Evolutionary conservation across 2,888 invertebrate genomes (phyloP), one percentile per base, ranked within the genome.

Genomic region (Hyposoter didymator): DNA sequence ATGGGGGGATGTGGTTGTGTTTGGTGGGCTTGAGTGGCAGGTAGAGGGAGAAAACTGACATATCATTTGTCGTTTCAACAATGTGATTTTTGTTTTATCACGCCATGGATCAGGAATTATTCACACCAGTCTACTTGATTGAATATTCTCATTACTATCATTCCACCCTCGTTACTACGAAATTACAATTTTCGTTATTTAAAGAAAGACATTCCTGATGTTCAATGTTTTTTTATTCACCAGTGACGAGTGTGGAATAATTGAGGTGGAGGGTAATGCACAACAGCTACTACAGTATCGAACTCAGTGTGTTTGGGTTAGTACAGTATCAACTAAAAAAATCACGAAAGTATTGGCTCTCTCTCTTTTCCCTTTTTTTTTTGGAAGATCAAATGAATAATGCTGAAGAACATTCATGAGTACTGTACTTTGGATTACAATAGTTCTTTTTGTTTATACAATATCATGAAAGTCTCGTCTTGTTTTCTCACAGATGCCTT

Each of bases 1-100:
- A 92, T 91, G 89, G 87, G 90, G 90, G 90, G 90, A 87, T 75
- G 82, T 69, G 83, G 83, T 84, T 78, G 74, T 84, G 78, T 78
- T 78, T 55, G 70, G 79, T 45, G 78, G 81, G 82, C 67, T 59
- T 67, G n/a, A 70, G 76, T 79, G 85, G 83, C 70, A 84, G 79
- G 76, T 52, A 28, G 43, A 73, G 66, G 32, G n/a, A 39, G 19
- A 55, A 8, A 73, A 47, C 52, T 82, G 10, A 55, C 55, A 52
- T 74, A 72, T 67, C 67, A 28, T 69, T 55, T 62, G 52, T 78
- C 64, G 35, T 76, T 80, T 67, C 32, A 78, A 69, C 67, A 73
- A 74, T 52, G 74, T 35, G 67, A 19, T 47, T 79, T 69, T 74
- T 72, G 35, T 80, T 73, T 66, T 28, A 17, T 84, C 70, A 72